Evolutionary conservation across 2,113 vertebrate species (phyloP), one percentile per base, ranked within the genome.

Genomic region (Phycodurus eques): DNA sequence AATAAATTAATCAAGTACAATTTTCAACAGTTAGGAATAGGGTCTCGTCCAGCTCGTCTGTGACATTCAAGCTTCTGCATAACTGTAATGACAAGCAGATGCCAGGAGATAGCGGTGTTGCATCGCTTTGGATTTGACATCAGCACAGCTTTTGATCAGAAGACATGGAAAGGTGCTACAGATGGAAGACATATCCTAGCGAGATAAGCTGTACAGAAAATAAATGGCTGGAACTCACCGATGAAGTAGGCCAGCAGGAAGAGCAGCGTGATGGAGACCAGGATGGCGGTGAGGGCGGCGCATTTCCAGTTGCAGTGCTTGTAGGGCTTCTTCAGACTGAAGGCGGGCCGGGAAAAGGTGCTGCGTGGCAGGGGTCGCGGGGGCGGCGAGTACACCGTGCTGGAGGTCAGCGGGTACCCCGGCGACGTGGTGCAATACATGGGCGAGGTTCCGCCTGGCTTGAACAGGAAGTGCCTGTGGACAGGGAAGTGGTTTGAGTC

Each of bases 291-390:
- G 88, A 99, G 92, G 39, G 98, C 98, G 0, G 97, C 95, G 2
- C 97, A 99, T 86, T 98, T 98, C 98, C 98, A 99, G 92, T 95
- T 98, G 93, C 97, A 99, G 93, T 98, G 95, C 89, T 96, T 97
- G 73, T 96, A 97, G 80, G 97, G 94, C 83, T 98, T 98, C 94
- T 99, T 98, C 93, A 99, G 94, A 91, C 93, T 97, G 93, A 99
- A 99, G 88, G 96, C 94, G 2, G 97, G 96, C 57, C 97, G 93
- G 75, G 96, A 94, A 90, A 98, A 98, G 77, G 97, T 96, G 93
- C 94, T 96, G 65, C 97, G 94, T 43, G 98, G 97, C 82, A 99
- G 94, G 67, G 98, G 98, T 13, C 98, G 94, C 8, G 98, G 96
- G 1, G 97, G 97, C 33, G 98, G 97, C 0, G 98, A 99, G 90